A percentile compares a stretch with the other conserved stretches of the same genome.
Evolutionary conservation across 1,140 invertebrate species (phyloP).

Genomic region (Aradophagus sp.): DNA sequence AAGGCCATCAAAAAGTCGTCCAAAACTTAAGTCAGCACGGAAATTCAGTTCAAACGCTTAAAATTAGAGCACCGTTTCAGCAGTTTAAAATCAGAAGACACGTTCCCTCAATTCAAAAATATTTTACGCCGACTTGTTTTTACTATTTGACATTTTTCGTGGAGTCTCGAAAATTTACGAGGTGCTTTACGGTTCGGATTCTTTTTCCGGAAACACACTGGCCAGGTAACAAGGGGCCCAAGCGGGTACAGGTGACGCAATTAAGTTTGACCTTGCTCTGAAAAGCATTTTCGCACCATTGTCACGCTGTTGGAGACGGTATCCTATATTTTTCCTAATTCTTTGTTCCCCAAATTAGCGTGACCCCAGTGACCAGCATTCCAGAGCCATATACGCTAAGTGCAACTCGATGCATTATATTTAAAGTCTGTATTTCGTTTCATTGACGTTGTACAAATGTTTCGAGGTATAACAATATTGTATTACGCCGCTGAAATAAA

Average conservation of each 20-base stretch:
- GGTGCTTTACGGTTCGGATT: slow-evolving; percentile 58
- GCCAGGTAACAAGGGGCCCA: slow-evolving; percentile 51
- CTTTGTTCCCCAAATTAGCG: slow-evolving; percentile 37
- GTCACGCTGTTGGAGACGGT: slow-evolving; percentile 36
- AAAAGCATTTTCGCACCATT: slow-evolving; percentile 65
- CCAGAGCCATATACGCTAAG: slow-evolving; percentile 12
- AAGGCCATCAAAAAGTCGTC: slow-evolving; percentile 17
- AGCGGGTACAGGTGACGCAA: slow-evolving; percentile 70
- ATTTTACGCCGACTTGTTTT: slow-evolving; percentile 61
- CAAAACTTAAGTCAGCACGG: slow-evolving; percentile 5
- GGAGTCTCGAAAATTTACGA: slow-evolving; percentile 68
- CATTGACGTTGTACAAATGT: no score
- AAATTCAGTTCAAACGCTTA: slow-evolving; percentile 32
- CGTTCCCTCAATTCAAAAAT: slow-evolving; percentile 59
- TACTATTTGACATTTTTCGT: slow-evolving; percentile 59
- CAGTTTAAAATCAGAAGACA: slow-evolving; percentile 43
- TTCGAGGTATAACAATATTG: no score
- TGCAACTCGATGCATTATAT: no score
- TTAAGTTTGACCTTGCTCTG: slow-evolving; percentile 68
- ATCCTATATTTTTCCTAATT: slow-evolving; percentile 54
- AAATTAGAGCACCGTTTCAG: slow-evolving; percentile 45
- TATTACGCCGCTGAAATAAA: no score
- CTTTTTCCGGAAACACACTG: slow-evolving; percentile 56
- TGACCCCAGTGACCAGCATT: slow-evolving; percentile 47
- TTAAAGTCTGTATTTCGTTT: no score